Base-by-base conservation (phyloP, 2,888 invertebrate species). In the Leucophenga montana region DNA sequence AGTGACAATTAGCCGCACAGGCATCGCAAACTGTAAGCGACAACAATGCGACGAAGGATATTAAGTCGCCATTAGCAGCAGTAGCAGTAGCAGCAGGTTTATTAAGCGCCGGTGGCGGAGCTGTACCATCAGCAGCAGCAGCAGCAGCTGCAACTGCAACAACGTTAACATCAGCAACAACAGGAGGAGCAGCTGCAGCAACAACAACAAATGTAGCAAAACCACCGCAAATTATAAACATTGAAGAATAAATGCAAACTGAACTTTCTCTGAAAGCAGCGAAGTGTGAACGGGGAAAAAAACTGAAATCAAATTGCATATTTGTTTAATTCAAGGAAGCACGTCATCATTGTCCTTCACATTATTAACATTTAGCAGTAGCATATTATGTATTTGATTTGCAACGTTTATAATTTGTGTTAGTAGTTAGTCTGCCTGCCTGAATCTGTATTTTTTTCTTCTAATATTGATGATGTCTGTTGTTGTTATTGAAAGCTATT, bases 1-100 rank as follows among this genome's bases (percentile, higher is more conserved):
- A 90, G 89, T 90, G 90, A 90, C 90, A 89, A 89, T 89, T 89
- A 89, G 88, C 89, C 87, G 89, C 89, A 87, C 89, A 89, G 87
- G 86, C 88, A 86, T 86, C 84, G 83, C 87, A 84, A 74, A 78
- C 75, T 76, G 72, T 75, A 74, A 78, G 74, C 80, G 82, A 82
- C 77, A 77, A 75, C 80, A 82, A 75, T 69, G 71, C 75, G 71
- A 67, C 80, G 68, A 67, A 74, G 68, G 71, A 71, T 75, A 59
- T 75, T 70, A 72, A 71, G 73, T 72, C 78, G 73, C 74, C 78
- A 75, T 56, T 74, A 72, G 71, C 71, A 61, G 64, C 72, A 68
- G 64, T 68, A 73, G 71, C 66, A 74, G 27, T 71, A 73, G 39
- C 72, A 72, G 11, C 73, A 61, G 39, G 11, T 39, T 27, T 27